A percentile compares a stretch with the other conserved stretches of the same genome.
Evolutionary conservation across 2,113 vertebrate genomes (phyloP).

Genomic region (Dunckerocampus dactyliophorus): DNA sequence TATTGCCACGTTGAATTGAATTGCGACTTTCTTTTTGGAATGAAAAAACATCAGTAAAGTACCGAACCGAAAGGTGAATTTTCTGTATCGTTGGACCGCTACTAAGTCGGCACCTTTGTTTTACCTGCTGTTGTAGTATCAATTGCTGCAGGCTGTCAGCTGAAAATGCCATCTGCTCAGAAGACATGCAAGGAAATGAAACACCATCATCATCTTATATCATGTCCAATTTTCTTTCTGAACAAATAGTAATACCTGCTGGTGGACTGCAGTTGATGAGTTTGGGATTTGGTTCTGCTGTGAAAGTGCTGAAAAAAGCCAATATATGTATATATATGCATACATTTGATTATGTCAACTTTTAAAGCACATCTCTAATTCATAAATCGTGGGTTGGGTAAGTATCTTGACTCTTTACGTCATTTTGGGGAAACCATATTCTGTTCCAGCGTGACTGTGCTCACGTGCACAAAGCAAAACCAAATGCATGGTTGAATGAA

Average conservation of each 20-base stretch:
- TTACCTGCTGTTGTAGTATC: slow-evolving; percentile 67
- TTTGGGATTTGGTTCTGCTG: slow-evolving; percentile 36
- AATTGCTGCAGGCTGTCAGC: slow-evolving; percentile 55
- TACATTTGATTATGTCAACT: background rate
- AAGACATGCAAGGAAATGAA: background rate
- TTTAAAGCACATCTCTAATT: too few species aligned
- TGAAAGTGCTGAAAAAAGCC: slow-evolving; percentile 29
- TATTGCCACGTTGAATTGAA: too few species aligned
- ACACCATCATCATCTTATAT: background rate
- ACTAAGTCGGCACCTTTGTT: too few species aligned
- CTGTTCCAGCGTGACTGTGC: background rate
- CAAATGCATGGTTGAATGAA: too few species aligned
- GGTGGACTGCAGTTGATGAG: slow-evolving; percentile 25
- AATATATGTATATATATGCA: background rate
- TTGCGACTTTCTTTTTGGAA: too few species aligned
- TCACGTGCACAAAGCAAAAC: background rate
- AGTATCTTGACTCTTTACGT: too few species aligned
- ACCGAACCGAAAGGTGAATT: too few species aligned
- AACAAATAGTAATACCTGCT: slow-evolving; percentile 65
- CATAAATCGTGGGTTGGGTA: too few species aligned
- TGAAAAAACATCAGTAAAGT: too few species aligned
- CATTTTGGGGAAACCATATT: background rate
- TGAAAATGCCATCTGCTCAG: slow-evolving; percentile 34
- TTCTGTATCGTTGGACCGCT: too few species aligned
- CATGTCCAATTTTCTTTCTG: background rate